Conservation (phyloP, 2,888 invertebrate species). For the Napeogenes sylphis region DNA sequence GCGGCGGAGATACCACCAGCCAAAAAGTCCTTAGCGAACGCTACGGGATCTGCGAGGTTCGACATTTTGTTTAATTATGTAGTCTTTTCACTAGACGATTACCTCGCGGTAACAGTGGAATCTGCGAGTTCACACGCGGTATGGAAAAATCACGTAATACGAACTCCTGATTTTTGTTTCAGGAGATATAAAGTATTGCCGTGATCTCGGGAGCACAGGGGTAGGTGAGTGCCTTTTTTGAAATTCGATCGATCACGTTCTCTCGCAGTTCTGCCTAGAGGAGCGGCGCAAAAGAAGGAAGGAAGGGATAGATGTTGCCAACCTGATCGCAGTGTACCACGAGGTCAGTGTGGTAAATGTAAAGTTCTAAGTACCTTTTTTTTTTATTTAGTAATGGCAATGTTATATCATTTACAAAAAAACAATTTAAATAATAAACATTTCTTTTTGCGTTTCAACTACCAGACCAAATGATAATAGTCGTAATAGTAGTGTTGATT, state of each 20-base stretch:
- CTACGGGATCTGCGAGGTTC: constrained; percentile 84
- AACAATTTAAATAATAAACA: neutral
- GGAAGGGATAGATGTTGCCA: constrained; percentile 73
- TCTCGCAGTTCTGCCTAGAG: constrained; percentile 70
- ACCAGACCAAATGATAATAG: neutral
- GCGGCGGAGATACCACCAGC: constrained; percentile 97
- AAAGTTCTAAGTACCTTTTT: constrained; percentile 23
- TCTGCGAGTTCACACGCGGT: constrained; percentile 63
- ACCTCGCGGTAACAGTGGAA: constrained; percentile 56
- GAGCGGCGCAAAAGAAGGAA: constrained; percentile 76
- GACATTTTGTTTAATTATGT: constrained; percentile 69
- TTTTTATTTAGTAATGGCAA: neutral
- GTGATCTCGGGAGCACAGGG: constrained; percentile 76
- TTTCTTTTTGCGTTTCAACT: neutral
- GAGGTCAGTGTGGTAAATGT: constrained; percentile 63
- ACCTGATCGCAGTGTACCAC: constrained; percentile 65
- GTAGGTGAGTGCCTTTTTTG: constrained; percentile 76
- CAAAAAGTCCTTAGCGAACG: constrained; percentile 94
- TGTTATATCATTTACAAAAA: constrained; percentile 7
- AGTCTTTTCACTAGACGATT: constrained; percentile 54
- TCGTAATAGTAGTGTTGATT: too few species aligned
- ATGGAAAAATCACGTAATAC: constrained; percentile 72
- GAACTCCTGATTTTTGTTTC: constrained; percentile 69
- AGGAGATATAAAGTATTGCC: constrained; percentile 73
- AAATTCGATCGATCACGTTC: constrained; percentile 78